phyloP scores from a whole-genome alignment of 2,888 invertebrate genomes.

The Drosophila algonquin region DNA sequence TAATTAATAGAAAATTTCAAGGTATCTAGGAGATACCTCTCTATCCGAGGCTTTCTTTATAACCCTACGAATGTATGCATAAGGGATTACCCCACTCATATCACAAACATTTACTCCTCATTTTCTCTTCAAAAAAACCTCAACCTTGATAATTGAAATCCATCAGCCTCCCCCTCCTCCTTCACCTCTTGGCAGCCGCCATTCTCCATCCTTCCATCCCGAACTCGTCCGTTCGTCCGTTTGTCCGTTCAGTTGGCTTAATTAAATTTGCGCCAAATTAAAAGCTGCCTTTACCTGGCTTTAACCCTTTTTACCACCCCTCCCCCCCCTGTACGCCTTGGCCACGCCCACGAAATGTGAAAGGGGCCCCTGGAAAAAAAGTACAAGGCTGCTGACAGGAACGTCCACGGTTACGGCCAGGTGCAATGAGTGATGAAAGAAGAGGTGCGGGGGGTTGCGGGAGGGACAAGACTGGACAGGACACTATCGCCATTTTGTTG shows the following conservation, averaged over 20 bases:
- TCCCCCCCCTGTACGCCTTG: neutral
- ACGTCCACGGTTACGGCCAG: slow-evolving; percentile 24
- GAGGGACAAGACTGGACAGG: slow-evolving; percentile 36
- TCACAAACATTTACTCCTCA: neutral
- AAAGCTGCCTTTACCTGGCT: slow-evolving; percentile 48
- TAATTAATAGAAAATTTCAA: neutral
- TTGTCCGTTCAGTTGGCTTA: slow-evolving; percentile 46
- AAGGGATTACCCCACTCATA: neutral
- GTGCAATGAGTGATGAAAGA: slow-evolving; percentile 20
- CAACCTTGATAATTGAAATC: slow-evolving; percentile 13
- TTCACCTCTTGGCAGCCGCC: neutral
- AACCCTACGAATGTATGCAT: neutral
- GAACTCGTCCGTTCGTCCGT: neutral
- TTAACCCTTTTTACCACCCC: slow-evolving; percentile 25
- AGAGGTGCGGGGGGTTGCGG: slow-evolving; percentile 15
- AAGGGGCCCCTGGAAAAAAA: neutral
- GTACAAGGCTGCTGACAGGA: slow-evolving; percentile 46
- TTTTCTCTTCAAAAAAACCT: neutral
- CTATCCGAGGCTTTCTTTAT: too few species aligned
- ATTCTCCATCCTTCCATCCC: neutral
- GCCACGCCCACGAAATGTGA: slow-evolving; percentile 31
- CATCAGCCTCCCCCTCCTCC: neutral
- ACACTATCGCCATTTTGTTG: slow-evolving; percentile 69
- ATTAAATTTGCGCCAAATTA: slow-evolving; percentile 72
- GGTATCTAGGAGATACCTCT: neutral